A percentile compares a stretch with the other conserved stretches of the same genome.
These are phyloP conservation scores for Melanogrammus aeglefinus DNA, from an alignment of 2,797 vertebrate species.

Conservation along the genomic window DNA sequence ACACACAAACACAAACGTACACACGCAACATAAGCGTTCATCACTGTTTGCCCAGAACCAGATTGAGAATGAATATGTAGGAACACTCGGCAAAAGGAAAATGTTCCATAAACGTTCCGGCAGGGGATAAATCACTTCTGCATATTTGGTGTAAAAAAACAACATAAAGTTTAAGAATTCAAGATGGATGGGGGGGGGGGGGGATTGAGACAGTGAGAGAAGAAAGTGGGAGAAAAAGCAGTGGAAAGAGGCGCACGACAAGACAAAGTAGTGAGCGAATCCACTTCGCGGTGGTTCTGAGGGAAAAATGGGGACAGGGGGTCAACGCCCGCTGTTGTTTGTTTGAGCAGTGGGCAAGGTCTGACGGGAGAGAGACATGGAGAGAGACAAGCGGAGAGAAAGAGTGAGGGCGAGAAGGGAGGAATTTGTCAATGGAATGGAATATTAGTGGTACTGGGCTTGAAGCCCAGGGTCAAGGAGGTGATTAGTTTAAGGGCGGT, in stretches of 20 bases:
- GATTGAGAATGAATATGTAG: slow-evolving; percentile 40
- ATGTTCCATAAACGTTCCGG: not conserved
- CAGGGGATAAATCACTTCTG: slow-evolving; percentile 6
- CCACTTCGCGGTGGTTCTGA: not conserved
- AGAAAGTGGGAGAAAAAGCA: slow-evolving; percentile 18
- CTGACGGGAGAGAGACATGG: slow-evolving; percentile 18
- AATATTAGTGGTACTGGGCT: slow-evolving; percentile 43
- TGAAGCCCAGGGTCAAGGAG: not conserved
- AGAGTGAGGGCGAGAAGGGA: slow-evolving; percentile 20
- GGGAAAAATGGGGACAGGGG: slow-evolving; percentile 41
- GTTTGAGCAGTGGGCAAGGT: slow-evolving; percentile 53
- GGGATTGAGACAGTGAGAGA: not conserved
- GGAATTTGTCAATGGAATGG: slow-evolving; percentile 38
- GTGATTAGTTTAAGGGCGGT: slow-evolving; percentile 30
- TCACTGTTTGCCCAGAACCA: slow-evolving; percentile 35
- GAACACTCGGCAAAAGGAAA: slow-evolving; percentile 14
- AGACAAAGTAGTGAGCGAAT: slow-evolving; percentile 14
- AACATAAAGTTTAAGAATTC: not conserved
- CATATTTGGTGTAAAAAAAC: not conserved
- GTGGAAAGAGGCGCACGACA: slow-evolving; percentile 22
- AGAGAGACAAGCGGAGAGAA: not conserved
- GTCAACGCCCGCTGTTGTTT: slow-evolving; percentile 44
- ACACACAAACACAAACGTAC: slow-evolving; percentile 39
- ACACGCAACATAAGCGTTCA: slow-evolving; percentile 45
- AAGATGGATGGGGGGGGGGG: slow-evolving; percentile 1